These are phyloP conservation scores for Alcedo atthis DNA, from an alignment of 2,797 vertebrate genomes.

Conservation along the genomic window DNA sequence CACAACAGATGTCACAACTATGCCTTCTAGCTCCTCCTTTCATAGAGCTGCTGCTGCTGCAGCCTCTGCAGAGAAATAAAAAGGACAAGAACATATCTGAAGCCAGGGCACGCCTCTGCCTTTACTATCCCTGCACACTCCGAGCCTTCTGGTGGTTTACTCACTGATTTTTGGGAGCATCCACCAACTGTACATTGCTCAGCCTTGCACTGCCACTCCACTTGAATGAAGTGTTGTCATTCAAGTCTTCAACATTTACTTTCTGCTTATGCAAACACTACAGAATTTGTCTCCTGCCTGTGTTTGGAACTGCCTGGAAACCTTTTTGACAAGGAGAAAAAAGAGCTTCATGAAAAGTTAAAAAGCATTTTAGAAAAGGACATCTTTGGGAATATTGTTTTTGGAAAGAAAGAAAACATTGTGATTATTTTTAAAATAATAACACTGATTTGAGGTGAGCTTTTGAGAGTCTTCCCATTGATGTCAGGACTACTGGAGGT, in stretches of 20 bases:
- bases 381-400: not conserved
- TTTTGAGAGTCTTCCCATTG: not conserved
- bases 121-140: not conserved
- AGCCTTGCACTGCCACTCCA: not conserved
- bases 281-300: not conserved
- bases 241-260: not conserved
- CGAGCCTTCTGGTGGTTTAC: not conserved
- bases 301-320: not conserved
- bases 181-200: not conserved
- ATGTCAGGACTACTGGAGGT: not conserved
- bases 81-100: not conserved
- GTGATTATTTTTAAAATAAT: not conserved
- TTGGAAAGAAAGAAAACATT: not conserved
- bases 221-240: fast-evolving
- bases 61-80: not conserved
- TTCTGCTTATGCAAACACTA: not conserved
- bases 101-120: not conserved
- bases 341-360: not conserved
- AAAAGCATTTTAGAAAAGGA: not conserved
- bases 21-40: not conserved
- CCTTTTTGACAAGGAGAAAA: not conserved
- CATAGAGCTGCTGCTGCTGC: not conserved
- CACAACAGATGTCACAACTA: not conserved
- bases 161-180: not conserved
- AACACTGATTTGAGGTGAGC: not conserved